Percentiles rank a stretch among this genome's conserved stretches.
Conservation (phyloP, 1,140 invertebrate genomes). For the Maniola jurtina region DNA sequence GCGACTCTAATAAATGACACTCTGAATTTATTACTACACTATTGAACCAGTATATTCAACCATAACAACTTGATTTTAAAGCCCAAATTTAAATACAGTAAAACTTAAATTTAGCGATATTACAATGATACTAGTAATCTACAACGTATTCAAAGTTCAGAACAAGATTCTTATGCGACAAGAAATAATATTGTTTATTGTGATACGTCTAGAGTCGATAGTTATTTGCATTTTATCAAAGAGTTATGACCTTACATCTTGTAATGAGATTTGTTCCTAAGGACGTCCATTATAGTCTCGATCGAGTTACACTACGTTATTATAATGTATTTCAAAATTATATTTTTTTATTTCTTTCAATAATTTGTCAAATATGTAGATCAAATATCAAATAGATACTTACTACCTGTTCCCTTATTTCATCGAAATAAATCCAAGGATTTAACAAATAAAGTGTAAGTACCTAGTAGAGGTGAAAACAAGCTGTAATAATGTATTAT, state of each 20-base stretch:
- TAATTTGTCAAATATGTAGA: too few species aligned
- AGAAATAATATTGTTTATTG: conserved; percentile 36
- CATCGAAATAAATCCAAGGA: too few species aligned
- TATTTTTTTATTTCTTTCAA: conserved; percentile 11
- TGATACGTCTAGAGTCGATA: conserved; percentile 36
- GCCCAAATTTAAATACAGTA: conserved; percentile 30
- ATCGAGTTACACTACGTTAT: conserved; percentile 48
- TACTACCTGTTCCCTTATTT: too few species aligned
- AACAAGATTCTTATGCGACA: conserved; percentile 31
- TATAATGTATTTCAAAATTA: conserved; percentile 26
- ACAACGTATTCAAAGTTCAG: conserved; percentile 48
- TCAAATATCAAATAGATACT: too few species aligned
- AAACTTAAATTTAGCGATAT: conserved; percentile 50
- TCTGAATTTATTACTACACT: conserved; percentile 49
- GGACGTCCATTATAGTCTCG: conserved; percentile 49
- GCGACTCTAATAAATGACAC: conserved; percentile 58
- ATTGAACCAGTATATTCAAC: conserved; percentile 28
- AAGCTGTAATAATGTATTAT: too few species aligned
- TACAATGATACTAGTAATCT: conserved; percentile 56
- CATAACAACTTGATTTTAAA: conserved; percentile 33
- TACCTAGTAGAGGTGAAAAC: too few species aligned
- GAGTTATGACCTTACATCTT: conserved; percentile 35
- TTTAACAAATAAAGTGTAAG: too few species aligned
- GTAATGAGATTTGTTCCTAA: conserved; percentile 39
- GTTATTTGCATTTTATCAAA: conserved; percentile 24